Evolutionary conservation across 2,797 vertebrate species (phyloP).

Genomic region (Syngnathus rostellatus): DNA sequence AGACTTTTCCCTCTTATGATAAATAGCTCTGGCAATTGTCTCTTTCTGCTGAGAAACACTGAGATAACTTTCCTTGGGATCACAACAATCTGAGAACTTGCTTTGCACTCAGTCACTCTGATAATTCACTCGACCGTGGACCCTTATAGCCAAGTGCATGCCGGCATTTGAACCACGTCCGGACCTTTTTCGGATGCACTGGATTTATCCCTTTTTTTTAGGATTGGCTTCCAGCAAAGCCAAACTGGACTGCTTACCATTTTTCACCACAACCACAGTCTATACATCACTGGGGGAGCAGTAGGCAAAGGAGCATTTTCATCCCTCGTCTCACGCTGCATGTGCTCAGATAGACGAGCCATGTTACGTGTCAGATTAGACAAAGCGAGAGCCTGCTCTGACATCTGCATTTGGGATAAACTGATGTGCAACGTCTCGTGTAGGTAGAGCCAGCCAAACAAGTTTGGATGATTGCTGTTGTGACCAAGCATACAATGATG

Average conservation of each 20-base stretch:
- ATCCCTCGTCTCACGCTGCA: conserved; percentile 68
- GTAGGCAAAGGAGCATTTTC: conserved; percentile 23
- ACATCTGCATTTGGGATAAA: conserved; percentile 71
- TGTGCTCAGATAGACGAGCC: conserved; percentile 73
- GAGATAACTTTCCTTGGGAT: neutral
- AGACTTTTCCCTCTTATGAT: neutral
- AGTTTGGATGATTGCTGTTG: neutral
- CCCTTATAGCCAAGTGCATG: neutral
- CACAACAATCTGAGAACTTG: neutral
- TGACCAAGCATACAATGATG: conserved; percentile 1
- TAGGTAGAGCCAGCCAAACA: neutral
- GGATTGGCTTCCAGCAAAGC: conserved; percentile 1
- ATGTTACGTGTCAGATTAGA: conserved; percentile 79
- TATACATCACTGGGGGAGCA: conserved; percentile 4
- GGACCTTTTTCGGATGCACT: conserved; percentile 3
- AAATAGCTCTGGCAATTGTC: too few relatives aligned
- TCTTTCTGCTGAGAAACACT: neutral
- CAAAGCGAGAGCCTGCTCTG: conserved; percentile 75
- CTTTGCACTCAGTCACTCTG: neutral
- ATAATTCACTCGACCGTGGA: neutral
- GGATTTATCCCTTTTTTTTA: neutral
- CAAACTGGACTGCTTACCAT: conserved; percentile 1
- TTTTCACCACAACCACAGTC: conserved; percentile 13
- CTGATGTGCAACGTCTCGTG: conserved; percentile 29
- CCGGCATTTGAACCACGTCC: neutral